phyloP scores from a whole-genome alignment of 1,140 invertebrate species.

The Caenorhabditis brenneri region DNA sequence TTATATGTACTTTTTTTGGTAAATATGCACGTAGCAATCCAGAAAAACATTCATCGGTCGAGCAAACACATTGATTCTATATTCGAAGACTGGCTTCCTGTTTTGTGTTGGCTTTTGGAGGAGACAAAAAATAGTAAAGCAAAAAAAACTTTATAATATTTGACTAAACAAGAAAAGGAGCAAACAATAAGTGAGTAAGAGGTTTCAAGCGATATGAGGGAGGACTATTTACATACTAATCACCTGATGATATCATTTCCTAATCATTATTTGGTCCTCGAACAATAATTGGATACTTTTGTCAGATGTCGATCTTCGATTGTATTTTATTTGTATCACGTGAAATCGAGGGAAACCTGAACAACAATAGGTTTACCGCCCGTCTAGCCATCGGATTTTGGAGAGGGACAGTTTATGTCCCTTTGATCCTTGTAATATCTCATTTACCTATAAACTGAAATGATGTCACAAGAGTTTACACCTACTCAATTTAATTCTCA shows the following conservation, averaged over 20 bases:
- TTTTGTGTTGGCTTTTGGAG: not conserved
- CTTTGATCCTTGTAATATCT: not conserved
- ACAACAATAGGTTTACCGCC: not conserved
- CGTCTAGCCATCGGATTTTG: conserved; percentile 22
- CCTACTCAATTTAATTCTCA: not conserved
- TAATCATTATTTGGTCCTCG: not conserved
- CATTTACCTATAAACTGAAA: not conserved
- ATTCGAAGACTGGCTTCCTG: not conserved
- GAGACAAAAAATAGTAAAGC: not conserved
- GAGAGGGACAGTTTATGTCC: not conserved
- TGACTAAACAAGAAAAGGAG: not conserved
- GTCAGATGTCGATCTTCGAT: conserved; percentile 12
- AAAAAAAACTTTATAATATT: conserved; percentile 13
- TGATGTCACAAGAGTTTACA: not conserved
- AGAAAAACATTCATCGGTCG: not conserved
- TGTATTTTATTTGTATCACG: not conserved
- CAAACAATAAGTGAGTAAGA: conserved; percentile 12
- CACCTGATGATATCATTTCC: conserved; percentile 20
- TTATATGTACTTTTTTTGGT: conserved; percentile 18
- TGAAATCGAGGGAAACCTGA: not conserved
- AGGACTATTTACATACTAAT: conserved; percentile 1
- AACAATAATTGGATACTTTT: conserved; percentile 17
- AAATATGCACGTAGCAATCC: not conserved
- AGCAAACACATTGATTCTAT: conserved; percentile 16
- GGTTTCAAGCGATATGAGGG: not conserved